These are phyloP conservation scores for Myrmophylax atrothorax DNA, from an alignment of 2,113 vertebrate species.

Conservation along the genomic window DNA sequence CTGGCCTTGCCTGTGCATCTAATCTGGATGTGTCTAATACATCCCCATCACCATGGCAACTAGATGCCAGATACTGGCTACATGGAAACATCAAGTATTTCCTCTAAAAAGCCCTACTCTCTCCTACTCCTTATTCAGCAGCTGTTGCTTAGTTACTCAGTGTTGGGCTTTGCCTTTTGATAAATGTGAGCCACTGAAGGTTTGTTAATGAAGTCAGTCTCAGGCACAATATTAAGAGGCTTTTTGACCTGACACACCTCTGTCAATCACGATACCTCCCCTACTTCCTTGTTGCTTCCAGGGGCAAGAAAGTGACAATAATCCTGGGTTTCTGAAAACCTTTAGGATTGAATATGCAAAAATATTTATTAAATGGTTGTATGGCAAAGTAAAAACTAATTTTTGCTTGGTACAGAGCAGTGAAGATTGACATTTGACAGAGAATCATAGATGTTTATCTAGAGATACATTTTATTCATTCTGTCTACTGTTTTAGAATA, in stretches of 20 bases:
- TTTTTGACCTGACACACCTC: neutral
- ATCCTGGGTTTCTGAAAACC: neutral
- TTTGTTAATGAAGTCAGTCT: neutral
- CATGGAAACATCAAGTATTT: neutral
- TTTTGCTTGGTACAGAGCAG: neutral
- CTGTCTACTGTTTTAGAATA: neutral
- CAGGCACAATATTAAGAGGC: neutral
- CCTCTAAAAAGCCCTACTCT: neutral
- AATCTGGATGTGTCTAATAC: neutral
- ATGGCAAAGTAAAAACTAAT: neutral
- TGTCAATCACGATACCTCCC: neutral
- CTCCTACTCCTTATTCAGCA: neutral
- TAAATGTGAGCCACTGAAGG: neutral
- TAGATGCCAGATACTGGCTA: neutral
- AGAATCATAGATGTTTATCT: neutral
- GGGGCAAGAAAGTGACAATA: neutral
- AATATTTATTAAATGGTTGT: neutral
- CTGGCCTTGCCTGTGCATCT: neutral
- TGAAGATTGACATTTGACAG: neutral
- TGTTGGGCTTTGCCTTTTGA: neutral
- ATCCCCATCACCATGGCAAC: conserved; percentile 14
- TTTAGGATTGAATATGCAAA: neutral
- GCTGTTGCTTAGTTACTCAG: conserved; percentile 18
- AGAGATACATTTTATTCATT: neutral
- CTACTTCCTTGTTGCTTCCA: neutral